A percentile compares a stretch with the other conserved stretches of the same genome.
Conservation (phyloP, 2,888 invertebrate species). For the Linnaemya tessellans region DNA sequence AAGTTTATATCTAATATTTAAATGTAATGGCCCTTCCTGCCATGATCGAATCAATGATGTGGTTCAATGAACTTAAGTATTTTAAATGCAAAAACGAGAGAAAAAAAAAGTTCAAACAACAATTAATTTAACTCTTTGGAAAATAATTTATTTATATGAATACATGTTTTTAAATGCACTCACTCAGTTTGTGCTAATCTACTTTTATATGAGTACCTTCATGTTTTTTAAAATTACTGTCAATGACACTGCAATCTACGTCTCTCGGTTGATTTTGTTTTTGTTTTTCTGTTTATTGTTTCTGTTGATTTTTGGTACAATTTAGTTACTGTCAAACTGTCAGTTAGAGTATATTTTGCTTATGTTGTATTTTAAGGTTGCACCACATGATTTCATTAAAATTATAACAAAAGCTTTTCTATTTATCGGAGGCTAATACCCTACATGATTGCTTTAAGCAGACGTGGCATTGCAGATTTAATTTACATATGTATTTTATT, state of each 20-base stretch:
- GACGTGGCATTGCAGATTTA: too few relatives aligned
- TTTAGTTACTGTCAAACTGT: constrained; percentile 65
- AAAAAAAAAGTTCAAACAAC: background rate
- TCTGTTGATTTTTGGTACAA: constrained; percentile 48
- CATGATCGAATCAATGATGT: constrained; percentile 14
- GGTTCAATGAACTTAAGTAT: constrained; percentile 56
- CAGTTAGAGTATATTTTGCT: constrained; percentile 20
- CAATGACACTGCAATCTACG: constrained; percentile 62
- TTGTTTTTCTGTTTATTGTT: constrained; percentile 32
- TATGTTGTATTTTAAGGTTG: constrained; percentile 57
- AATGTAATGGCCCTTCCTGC: background rate
- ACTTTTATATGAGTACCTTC: constrained; percentile 16
- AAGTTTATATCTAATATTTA: background rate
- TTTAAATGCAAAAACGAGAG: constrained; percentile 1
- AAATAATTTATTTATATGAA: constrained; percentile 48
- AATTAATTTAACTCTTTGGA: constrained; percentile 35
- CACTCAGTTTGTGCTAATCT: constrained; percentile 12
- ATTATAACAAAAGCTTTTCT: constrained; percentile 35
- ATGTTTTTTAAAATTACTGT: constrained; percentile 58
- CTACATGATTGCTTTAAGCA: constrained; percentile 3
- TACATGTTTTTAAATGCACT: background rate
- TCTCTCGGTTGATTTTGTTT: constrained; percentile 7
- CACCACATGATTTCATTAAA: constrained; percentile 71
- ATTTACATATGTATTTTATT: too few relatives aligned
- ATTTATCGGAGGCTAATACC: constrained; percentile 24